These are phyloP conservation scores for Megamerina dolium DNA, from an alignment of 2,888 invertebrate genomes.

Conservation along the genomic window DNA sequence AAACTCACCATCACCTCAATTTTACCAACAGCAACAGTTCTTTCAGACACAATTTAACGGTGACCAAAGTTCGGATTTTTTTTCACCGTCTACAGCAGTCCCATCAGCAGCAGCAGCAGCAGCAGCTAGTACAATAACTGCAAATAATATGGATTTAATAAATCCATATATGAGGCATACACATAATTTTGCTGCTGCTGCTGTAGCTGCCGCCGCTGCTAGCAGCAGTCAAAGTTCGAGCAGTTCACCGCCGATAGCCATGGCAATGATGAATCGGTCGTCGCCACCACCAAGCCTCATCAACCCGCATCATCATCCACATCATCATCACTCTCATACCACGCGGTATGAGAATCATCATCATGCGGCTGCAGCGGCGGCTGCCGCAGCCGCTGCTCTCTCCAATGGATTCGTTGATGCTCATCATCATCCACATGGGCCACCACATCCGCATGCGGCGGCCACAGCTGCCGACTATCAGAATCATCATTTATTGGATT, in stretches of 20 bases:
- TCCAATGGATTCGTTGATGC: conserved; percentile 1
- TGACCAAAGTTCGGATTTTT: too few relatives aligned
- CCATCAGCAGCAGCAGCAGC: too few relatives aligned
- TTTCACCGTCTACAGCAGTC: too few relatives aligned
- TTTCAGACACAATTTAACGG: too few relatives aligned
- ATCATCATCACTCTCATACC: too few relatives aligned
- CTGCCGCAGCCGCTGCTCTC: conserved; percentile 26
- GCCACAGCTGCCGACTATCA: conserved; percentile 38
- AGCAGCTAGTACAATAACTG: background rate
- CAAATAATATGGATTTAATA: conserved; percentile 41
- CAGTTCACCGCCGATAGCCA: conserved; percentile 25
- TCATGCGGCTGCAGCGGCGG: conserved; percentile 16
- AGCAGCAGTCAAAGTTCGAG: conserved; percentile 26
- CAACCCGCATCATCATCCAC: conserved; percentile 15
- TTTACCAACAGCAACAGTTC: too few relatives aligned
- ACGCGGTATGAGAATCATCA: too few relatives aligned
- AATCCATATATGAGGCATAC: conserved; percentile 48
- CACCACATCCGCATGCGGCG: too few relatives aligned
- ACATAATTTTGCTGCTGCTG: conserved; percentile 34
- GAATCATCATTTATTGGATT: conserved; percentile 36
- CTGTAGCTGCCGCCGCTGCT: conserved; percentile 18
- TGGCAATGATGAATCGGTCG: conserved; percentile 33
- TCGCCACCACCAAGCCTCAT: conserved; percentile 26
- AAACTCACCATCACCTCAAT: too few relatives aligned
- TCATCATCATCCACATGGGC: too few relatives aligned